Evolutionary conservation across 2,888 invertebrate genomes (phyloP).

Genomic region (Laspeyria flexula): DNA sequence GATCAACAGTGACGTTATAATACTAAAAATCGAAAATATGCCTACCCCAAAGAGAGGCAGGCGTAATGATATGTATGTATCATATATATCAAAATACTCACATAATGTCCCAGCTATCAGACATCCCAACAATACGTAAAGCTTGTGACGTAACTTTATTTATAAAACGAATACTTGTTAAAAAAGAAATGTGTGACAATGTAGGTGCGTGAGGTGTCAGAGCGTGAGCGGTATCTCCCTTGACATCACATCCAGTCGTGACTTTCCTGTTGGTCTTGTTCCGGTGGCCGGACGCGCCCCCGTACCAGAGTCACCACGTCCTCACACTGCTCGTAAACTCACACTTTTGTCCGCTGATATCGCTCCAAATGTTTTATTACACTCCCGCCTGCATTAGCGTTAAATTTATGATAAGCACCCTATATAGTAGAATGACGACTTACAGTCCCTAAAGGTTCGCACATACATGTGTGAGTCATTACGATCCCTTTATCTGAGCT

Average conservation of each 20-base stretch:
- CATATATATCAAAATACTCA: too few relatives aligned
- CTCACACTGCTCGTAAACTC: conserved; percentile 39
- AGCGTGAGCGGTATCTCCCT: conserved; percentile 9
- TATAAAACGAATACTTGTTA: neutral
- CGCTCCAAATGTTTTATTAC: conserved; percentile 50
- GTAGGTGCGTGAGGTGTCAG: neutral
- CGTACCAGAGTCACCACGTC: conserved; percentile 12
- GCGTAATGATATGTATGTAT: too few relatives aligned
- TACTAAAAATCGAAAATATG: too few relatives aligned
- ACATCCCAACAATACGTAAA: too few relatives aligned
- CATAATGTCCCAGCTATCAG: too few relatives aligned
- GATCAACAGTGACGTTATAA: too few relatives aligned
- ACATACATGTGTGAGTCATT: too few relatives aligned
- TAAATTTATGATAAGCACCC: conserved; percentile 56
- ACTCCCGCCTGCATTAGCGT: conserved; percentile 44
- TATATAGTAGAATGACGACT: conserved; percentile 26
- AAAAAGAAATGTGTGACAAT: conserved; percentile 1
- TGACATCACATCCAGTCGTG: conserved; percentile 21
- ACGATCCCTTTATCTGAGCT: too few relatives aligned
- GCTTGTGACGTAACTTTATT: too few relatives aligned
- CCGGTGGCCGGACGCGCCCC: conserved; percentile 27
- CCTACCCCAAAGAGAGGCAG: too few relatives aligned
- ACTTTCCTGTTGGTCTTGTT: conserved; percentile 33
- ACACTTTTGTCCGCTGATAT: conserved; percentile 42
- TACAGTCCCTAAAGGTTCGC: too few relatives aligned